Evolutionary conservation across 2,797 vertebrate genomes (phyloP), one percentile per base, ranked within the genome.

Genomic region (Neosalanx taihuensis): DNA sequence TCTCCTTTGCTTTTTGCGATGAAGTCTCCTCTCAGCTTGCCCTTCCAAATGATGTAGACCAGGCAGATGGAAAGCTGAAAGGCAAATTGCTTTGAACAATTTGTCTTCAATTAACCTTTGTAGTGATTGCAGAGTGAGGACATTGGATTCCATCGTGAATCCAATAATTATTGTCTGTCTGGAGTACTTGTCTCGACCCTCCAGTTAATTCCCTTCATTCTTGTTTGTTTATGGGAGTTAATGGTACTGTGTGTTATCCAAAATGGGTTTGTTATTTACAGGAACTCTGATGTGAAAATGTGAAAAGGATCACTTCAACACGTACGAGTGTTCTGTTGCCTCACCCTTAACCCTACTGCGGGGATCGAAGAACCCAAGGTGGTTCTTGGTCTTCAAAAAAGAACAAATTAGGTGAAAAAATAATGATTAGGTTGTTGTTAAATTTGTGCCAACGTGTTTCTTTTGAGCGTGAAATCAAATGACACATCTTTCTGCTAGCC

Each of bases 61-160:
- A 69, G 51, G 64, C 72, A 79, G 58, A 71, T 67, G 23, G 74
- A 83, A 78, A 73, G 79, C 72, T 76, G 76, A 86, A 85, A 87
- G 73, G 72, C 59, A 46, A 77, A 68, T 83, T 79, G 71, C 69
- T 80, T 85, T 87, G 81, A 68, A n/a, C 71, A 71, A 72, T 83
- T 73, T 85, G 75, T 76, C 81, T 89, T 83, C 78, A 89, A 83
- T 89, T 85, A 89, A 89, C 85, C 83, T 88, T 80, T 88, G 78
- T 81, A 82, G 77, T 81, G 76, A 88, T 84, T 86, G 74, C 80
- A 77, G 66, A 61, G 26, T 7, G 68, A 79, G 74, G 79, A 77
- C 72, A 69, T 72, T 73, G 73, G 72, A 86, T 87, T 86, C 79
- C 76, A 82, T 68, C 81, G 69, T 72, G 87, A 86, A 89, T 88